Conservation (phyloP, 2,888 invertebrate genomes). For the Brachynemurus nebulosus region DNA sequence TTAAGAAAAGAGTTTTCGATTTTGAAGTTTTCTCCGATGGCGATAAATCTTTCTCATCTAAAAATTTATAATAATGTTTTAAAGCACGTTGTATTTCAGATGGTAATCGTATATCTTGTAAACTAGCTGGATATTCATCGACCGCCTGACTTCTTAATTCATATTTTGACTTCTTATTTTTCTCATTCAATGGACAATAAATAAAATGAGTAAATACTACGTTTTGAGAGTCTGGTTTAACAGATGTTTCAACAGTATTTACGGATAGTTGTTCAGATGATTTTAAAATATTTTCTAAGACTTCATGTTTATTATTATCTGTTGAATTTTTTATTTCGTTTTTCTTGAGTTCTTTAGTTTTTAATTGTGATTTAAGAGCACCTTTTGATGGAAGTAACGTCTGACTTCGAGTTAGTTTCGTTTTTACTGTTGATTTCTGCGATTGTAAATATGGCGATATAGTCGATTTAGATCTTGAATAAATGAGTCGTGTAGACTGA, state of each 20-base stretch:
- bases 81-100: slow-evolving; percentile 3
- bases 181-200: background rate
- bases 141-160: too few relatives aligned
- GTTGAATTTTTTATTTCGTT: background rate
- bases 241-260: too few relatives aligned
- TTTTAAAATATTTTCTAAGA: too few relatives aligned
- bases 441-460: background rate
- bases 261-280: too few relatives aligned
- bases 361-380: too few relatives aligned
- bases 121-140: slow-evolving; percentile 2
- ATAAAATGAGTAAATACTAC: background rate
- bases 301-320: too few relatives aligned
- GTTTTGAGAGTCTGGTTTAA: too few relatives aligned
- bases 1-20: background rate
- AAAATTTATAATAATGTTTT: slow-evolving; percentile 6
- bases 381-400: background rate
- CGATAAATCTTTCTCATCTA: background rate
- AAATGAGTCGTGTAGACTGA: background rate
- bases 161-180: too few relatives aligned
- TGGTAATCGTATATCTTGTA: slow-evolving; percentile 2
- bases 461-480: slow-evolving; percentile 1
- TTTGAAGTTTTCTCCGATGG: background rate
- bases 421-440: background rate
- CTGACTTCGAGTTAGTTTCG: background rate
- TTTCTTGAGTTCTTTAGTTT: background rate